Evolutionary conservation across 2,888 invertebrate species (phyloP).

Genomic region (Callinectes sapidus): DNA sequence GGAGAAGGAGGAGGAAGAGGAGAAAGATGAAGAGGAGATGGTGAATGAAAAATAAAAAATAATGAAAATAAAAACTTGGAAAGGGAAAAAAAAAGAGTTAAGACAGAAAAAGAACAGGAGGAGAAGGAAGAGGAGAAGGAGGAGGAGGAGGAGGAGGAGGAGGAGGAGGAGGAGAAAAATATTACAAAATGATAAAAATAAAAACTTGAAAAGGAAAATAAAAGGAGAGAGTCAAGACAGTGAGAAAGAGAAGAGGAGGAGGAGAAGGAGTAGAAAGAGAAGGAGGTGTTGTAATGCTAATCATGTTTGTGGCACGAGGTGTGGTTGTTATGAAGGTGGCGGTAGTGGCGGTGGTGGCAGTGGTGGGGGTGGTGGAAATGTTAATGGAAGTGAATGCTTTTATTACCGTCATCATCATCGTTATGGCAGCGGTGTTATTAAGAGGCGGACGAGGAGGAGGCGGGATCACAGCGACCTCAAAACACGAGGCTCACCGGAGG

Average conservation of each 20-base stretch:
- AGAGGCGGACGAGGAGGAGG: neutral
- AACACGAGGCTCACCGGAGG: neutral
- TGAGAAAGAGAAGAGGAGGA: neutral
- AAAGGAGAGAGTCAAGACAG: neutral
- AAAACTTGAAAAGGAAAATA: neutral
- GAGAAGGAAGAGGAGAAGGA: neutral
- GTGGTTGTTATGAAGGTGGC: conserved; percentile 1
- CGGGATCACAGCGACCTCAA: neutral
- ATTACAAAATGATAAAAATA: neutral
- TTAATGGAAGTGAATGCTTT: conserved; percentile 1
- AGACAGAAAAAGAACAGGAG: neutral
- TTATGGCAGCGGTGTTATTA: neutral
- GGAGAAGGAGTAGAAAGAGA: neutral
- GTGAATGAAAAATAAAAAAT: neutral
- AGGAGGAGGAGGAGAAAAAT: neutral
- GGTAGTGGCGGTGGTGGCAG: neutral
- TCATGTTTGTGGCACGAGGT: neutral
- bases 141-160: neutral
- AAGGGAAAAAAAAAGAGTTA: neutral
- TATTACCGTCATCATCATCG: neutral
- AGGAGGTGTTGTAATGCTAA: conserved; percentile 12
- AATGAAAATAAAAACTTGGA: neutral
- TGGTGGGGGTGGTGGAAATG: neutral
- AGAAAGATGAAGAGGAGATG: neutral
- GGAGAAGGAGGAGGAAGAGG: conserved; percentile 13